Evolutionary conservation across 2,113 vertebrate genomes (phyloP).

Genomic region (Ariopsis seemanni): DNA sequence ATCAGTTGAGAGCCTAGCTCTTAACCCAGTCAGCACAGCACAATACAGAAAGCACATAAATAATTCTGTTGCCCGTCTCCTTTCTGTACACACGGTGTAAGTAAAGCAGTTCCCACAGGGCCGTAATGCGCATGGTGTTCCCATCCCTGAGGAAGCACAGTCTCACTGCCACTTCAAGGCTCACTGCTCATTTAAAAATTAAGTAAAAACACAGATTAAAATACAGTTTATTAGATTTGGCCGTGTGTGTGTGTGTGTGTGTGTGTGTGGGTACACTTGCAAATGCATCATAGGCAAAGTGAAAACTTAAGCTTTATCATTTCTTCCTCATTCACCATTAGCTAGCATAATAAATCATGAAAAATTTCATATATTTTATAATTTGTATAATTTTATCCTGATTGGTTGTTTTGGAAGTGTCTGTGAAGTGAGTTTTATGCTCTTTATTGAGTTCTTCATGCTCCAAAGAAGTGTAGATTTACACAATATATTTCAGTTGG

Average conservation of each 20-base stretch:
- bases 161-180: conserved; percentile 57
- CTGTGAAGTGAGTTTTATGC: neutral
- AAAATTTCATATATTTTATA: no score
- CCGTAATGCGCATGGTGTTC: conserved; percentile 26
- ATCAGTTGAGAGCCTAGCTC: neutral
- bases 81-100: neutral
- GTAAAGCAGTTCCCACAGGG: conserved; percentile 27
- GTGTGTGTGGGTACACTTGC: neutral
- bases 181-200: conserved; percentile 53
- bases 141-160: conserved; percentile 50
- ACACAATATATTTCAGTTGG: neutral
- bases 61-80: neutral
- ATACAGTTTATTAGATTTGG: conserved; percentile 47
- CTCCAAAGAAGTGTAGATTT: neutral
- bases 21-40: neutral
- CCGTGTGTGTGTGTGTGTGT: conserved; percentile 31
- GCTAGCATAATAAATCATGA: neutral
- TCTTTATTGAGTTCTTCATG: neutral
- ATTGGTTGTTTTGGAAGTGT: conserved; percentile 4
- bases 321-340: neutral
- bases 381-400: neutral
- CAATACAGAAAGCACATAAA: neutral
- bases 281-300: conserved; percentile 3
- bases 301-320: neutral
- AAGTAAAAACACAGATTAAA: conserved; percentile 53